Evolutionary conservation across 2,113 vertebrate genomes (phyloP), one percentile per base, ranked within the genome.

Genomic region (Glareola pratincola): DNA sequence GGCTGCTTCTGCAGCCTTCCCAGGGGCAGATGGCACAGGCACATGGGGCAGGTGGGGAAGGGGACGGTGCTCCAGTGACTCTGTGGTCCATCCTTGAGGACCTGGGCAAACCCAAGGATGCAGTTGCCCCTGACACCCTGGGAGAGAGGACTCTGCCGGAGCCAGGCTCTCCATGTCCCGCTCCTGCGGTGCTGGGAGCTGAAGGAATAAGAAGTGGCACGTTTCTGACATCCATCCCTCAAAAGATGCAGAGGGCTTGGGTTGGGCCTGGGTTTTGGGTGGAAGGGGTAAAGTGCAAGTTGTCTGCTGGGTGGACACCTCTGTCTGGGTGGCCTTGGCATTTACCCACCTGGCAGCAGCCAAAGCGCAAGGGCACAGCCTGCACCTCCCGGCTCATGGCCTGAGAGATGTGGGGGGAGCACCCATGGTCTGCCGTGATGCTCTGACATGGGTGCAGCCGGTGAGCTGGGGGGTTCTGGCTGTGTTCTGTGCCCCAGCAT

Each of bases 131-230:
- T 22, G 32, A 47, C 6, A 57, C 36, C 24, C 34, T n/a, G 16
- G 21, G 54, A 41, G 59, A 69, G 22, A 79, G 24, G 15, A 74
- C 50, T 16, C 39, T 23, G 10, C 51, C 1, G 2, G 51, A 71
- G 63, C 36, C 0, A 0, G n/a, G 67, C 32, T 93, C 56, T 60
- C 84, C 2, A 3, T 0, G 0, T 60, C 19, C 69, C 1, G 0
- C 26, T 96, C 41, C 83, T 23, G 26, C 60, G n/a, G 60, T 4
- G 12, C 80, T 83, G 87, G 39, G 66, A 79, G 47, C 39, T 68
- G 71, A 39, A 74, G 60, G 32, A 62, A 62, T 39, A 69, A 83
- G n/a, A 59, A n/a, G 36, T 1, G 3, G n/a, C 20, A 27, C 3
- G 2, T 64, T 93, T 73, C 69, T 82, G 48, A 60, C 60, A 79